Evolutionary conservation across 2,888 invertebrate genomes (phyloP), one percentile per base, ranked within the genome.

Genomic region (Stenichneumon culpator): DNA sequence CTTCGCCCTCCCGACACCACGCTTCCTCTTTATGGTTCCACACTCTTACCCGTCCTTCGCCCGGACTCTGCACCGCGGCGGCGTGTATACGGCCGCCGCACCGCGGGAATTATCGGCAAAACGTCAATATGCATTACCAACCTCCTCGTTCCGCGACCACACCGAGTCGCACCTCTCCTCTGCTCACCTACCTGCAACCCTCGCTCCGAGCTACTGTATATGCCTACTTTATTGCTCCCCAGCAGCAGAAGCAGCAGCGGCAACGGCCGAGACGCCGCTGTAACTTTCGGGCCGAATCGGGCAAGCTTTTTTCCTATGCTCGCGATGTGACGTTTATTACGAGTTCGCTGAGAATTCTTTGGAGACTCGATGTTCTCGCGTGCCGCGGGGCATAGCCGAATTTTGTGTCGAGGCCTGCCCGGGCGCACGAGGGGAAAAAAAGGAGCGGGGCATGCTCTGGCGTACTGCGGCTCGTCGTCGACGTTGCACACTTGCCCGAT

Each of bases 91-190:
- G 67, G 69, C 28, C 54, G 57, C 54, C 52, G 39, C 86, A 89
- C 86, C 86, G 89, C 87, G 89, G 86, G 90, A 91, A 93, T 93
- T 93, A 93, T 93, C 91, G 93, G 89, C 87, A 88, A 93, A 93
- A 92, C 89, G 93, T 93, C 93, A 92, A 92, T 92, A 90, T 87
- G 90, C 89, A 90, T 92, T 91, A 91, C 90, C 86, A 65, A 80
- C 86, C 84, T 80, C 87, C 86, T 84, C 85, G 81, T 82, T 83
- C 69, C 79, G 74, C 75, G 60, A 70, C 73, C 50, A 80, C 83
- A 73, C 44, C 81, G 67, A 82, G 57, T 80, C 69, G 52, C 60
- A 81, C 83, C 87, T 84, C 86, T 86, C 84, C 72, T 52, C 72
- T 50, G 72, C 28, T 60, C 72, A 78, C 68, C 78, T 60, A 68